A percentile compares a stretch with the other conserved stretches of the same genome.
Conservation (phyloP, 2,888 invertebrate species). For the Cylindroiulus punctatus region DNA sequence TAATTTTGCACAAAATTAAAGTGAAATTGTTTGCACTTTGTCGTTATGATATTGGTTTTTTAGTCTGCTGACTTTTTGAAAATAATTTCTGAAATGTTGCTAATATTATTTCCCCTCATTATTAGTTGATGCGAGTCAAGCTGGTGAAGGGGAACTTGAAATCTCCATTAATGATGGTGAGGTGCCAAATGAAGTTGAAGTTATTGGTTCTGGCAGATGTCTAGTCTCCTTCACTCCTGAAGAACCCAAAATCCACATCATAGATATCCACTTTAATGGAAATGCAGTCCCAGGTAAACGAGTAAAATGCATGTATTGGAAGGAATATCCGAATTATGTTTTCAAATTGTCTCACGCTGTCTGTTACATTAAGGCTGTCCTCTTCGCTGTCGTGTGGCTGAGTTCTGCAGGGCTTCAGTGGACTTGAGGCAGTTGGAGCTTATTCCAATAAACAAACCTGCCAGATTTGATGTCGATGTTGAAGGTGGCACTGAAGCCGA, state of each 20-base stretch:
- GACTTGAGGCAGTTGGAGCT: conserved; percentile 81
- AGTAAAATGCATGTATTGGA: neutral
- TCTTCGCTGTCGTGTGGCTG: conserved; percentile 85
- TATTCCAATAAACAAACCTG: conserved; percentile 83
- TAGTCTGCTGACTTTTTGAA: neutral
- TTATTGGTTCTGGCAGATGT: conserved; percentile 93
- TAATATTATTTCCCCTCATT: conserved; percentile 15
- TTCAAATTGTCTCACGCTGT: neutral
- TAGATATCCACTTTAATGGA: conserved; percentile 95
- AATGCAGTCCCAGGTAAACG: conserved; percentile 82
- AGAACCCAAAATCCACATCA: conserved; percentile 87
- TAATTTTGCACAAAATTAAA: neutral
- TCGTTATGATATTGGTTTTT: neutral
- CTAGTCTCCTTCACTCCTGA: conserved; percentile 95
- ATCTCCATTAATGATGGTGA: conserved; percentile 99
- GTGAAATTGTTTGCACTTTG: neutral
- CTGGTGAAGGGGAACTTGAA: conserved; percentile 98
- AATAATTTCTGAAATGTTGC: neutral
- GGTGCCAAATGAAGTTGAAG: conserved; percentile 96
- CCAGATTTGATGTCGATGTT: conserved; percentile 82
- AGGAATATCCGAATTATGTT: neutral
- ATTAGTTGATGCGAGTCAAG: conserved; percentile 95
- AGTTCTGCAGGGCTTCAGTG: conserved; percentile 79
- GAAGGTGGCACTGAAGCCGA: conserved; percentile 79
- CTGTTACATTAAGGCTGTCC: conserved; percentile 73